Evolutionary conservation across 2,797 vertebrate genomes (phyloP).

Genomic region (Sebastes hubbsi): DNA sequence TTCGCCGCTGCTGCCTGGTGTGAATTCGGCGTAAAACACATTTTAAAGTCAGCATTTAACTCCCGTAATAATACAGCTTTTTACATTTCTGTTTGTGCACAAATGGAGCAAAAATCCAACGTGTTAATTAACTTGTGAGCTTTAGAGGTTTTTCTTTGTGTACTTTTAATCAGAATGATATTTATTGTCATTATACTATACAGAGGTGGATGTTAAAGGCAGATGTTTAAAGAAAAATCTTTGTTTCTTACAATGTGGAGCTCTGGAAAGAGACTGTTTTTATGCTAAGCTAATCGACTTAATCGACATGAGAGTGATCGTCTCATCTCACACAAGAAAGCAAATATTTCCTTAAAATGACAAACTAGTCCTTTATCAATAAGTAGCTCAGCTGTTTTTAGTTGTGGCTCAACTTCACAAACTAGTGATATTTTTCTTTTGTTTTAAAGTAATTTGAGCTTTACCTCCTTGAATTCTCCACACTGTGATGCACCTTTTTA

Average conservation of each 20-base stretch:
- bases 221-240: too few species aligned
- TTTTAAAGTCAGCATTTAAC: not conserved
- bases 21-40: not conserved
- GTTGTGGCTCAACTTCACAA: conserved; percentile 8
- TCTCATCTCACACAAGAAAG: not conserved
- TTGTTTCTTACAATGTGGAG: not conserved
- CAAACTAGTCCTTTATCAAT: not conserved
- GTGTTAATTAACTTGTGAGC: not conserved
- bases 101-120: not conserved
- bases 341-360: not conserved
- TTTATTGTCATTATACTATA: too few species aligned
- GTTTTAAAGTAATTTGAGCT: not conserved
- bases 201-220: too few species aligned
- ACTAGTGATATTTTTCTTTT: not conserved
- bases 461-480: not conserved
- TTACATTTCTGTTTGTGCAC: not conserved
- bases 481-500: not conserved
- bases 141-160: not conserved
- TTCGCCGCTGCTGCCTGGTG: too few species aligned
- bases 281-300: not conserved
- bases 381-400: not conserved
- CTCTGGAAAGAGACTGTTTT: not conserved
- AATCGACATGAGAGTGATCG: not conserved
- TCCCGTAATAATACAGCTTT: not conserved
- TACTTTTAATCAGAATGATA: not conserved